Evolutionary conservation across 2,888 invertebrate species (phyloP).

Genomic region (Heteromyza rotundicornis): DNA sequence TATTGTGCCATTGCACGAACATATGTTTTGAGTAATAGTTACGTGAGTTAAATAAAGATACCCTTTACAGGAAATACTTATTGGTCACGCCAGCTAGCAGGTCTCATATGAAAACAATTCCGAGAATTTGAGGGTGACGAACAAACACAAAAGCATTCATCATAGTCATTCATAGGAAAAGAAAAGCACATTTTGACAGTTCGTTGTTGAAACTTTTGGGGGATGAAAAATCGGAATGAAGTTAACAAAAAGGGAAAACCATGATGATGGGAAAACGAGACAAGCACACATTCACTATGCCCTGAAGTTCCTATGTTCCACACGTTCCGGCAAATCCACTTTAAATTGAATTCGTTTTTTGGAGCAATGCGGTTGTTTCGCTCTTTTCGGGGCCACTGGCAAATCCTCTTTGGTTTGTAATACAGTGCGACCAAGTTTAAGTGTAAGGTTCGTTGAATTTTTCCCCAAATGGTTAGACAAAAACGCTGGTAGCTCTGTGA

Average conservation of each 20-base stretch:
- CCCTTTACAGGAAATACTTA: too few relatives aligned
- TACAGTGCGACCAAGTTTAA: conserved; percentile 48
- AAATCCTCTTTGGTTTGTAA: conserved; percentile 36
- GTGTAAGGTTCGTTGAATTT: conserved; percentile 59
- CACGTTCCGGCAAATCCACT: conserved; percentile 5
- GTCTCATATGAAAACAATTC: too few relatives aligned
- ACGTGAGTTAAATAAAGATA: too few relatives aligned
- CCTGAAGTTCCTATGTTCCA: not conserved
- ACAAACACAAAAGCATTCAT: not conserved
- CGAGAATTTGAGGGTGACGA: not conserved
- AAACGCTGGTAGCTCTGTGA: conserved; percentile 55
- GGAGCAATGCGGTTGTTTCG: conserved; percentile 16
- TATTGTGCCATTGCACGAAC: too few relatives aligned
- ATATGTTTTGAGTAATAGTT: too few relatives aligned
- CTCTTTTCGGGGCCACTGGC: conserved; percentile 17
- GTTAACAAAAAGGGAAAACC: not conserved
- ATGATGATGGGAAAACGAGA: conserved; percentile 11
- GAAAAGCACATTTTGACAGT: conserved; percentile 9
- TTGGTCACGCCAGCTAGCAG: too few relatives aligned
- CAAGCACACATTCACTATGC: not conserved
- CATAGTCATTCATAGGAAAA: too few relatives aligned
- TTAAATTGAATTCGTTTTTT: not conserved
- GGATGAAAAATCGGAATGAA: not conserved
- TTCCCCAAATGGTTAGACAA: conserved; percentile 61
- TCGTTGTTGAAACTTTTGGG: not conserved